Percentiles rank a stretch among this genome's conserved stretches.
Conservation (phyloP, 2,113 vertebrate genomes). For the Anarrhichthys ocellatus region DNA sequence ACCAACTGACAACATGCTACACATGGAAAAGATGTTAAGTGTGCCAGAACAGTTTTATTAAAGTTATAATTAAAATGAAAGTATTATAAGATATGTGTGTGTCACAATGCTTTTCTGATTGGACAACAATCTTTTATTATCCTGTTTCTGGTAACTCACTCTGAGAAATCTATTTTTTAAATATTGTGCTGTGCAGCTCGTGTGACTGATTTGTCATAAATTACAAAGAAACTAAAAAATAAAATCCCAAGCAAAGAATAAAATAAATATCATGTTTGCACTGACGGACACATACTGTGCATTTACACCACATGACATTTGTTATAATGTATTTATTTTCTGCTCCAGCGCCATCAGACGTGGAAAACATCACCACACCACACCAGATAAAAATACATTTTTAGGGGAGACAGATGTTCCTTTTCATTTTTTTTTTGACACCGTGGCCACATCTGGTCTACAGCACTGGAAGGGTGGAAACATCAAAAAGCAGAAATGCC, state of each 20-base stretch:
- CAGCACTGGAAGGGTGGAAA: slow-evolving; percentile 23
- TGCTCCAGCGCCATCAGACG: background rate
- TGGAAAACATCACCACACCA: background rate
- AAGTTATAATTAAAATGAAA: background rate
- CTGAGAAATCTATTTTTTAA: background rate
- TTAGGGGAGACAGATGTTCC: slow-evolving; percentile 36
- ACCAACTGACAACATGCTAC: background rate
- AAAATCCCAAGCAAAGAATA: background rate
- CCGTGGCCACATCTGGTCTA: slow-evolving; percentile 46
- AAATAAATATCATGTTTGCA: background rate
- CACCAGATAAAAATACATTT: slow-evolving; percentile 8
- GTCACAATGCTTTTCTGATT: background rate
- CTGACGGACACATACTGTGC: background rate
- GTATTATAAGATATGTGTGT: background rate
- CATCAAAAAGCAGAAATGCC: slow-evolving; percentile 48
- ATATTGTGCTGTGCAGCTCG: background rate
- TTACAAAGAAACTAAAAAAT: background rate
- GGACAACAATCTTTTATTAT: background rate
- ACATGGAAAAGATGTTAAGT: background rate
- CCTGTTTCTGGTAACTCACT: background rate
- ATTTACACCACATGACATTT: background rate
- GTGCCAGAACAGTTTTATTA: background rate
- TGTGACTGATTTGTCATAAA: background rate
- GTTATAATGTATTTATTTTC: slow-evolving; percentile 19
- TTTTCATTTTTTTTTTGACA: background rate